A percentile compares a stretch with the other conserved stretches of the same genome.
Conservation (phyloP, 2,797 vertebrate genomes). For the Podargus strigoides region DNA sequence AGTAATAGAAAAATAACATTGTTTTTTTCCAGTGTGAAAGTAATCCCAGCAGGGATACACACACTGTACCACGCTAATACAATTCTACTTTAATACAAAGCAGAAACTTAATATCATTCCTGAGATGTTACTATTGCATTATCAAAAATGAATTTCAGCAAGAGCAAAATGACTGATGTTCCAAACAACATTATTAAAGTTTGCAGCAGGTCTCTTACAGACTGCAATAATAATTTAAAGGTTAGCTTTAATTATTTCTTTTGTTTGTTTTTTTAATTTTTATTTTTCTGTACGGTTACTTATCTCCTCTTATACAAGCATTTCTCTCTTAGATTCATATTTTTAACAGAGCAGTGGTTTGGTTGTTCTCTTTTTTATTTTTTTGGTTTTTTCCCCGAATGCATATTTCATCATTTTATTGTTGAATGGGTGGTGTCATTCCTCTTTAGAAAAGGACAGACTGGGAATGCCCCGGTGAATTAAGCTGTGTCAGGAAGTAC, state of each 20-base stretch:
- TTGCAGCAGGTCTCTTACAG: background rate
- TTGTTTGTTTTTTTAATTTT: background rate
- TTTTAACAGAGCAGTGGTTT: background rate
- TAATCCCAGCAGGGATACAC: slow-evolving; percentile 30
- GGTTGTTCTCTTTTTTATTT: background rate
- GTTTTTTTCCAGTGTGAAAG: slow-evolving; percentile 38
- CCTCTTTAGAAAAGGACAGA: background rate
- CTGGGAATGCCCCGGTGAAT: background rate
- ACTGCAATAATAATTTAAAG: background rate
- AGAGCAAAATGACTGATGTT: slow-evolving; percentile 31
- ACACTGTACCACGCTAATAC: slow-evolving; percentile 28
- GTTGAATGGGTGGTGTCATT: background rate
- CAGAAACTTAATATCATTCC: slow-evolving; percentile 52
- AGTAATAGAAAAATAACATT: slow-evolving; percentile 52
- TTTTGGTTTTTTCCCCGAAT: background rate
- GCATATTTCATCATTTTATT: background rate
- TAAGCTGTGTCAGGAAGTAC: background rate
- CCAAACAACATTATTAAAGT: slow-evolving; percentile 2
- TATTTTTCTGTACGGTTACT: background rate
- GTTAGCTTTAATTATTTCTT: background rate
- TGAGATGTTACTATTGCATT: slow-evolving; percentile 41
- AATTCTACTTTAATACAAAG: slow-evolving; percentile 53
- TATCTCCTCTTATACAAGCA: background rate
- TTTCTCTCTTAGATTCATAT: background rate
- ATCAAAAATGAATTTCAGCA: slow-evolving; percentile 41